Evolutionary conservation across 2,113 vertebrate species (phyloP), one percentile per base, ranked within the genome.

Genomic region (Falco punctatus): DNA sequence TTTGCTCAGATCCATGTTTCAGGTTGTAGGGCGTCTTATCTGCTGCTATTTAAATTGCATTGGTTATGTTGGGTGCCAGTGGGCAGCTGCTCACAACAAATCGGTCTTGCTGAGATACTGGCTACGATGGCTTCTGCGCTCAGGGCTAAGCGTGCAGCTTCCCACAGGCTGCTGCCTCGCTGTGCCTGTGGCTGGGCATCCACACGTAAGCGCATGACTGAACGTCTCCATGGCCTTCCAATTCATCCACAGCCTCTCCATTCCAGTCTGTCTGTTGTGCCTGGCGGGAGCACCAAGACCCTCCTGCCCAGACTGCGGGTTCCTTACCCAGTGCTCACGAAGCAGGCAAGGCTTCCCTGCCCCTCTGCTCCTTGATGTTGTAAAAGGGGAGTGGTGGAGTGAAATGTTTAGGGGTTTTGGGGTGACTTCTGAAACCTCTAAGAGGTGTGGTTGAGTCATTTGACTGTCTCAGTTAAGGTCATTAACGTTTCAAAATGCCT

Each of bases 221-320:
- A 49, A 7, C 0, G 1, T 55, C 66, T 64, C 51, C 1, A 0
- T 23, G 51, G 33, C 27, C 48, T 89, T 79, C 71, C 20, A 17
- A 0, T 40, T 57, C 24, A 1, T 61, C 35, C 16, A 0, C 48
- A 78, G 52, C 65, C 24, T 62, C 65, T 66, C 17, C 0, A 0
- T 32, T 55, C 52, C 0, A 0, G 13, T n/a, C 40, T 2, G 0
- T 1, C 5, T 17, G 52, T n/a, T 3, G 0, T 48, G 48, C 74
- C 55, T 0, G 0, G 46, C 0, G 0, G 70, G 69, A 82, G 0
- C 35, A 32, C 18, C 65, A 8, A 15, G 0, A 10, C 61, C 48
- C 33, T 67, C 67, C 75, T 35, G 4, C 27, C 35, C 1, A 0
- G 3, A 3, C 16, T 65, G n/a, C 2, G 1, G 8, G 5, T 84